Evolutionary conservation across 1,140 invertebrate genomes (phyloP).

Genomic region (Aphaenogaster floridana): DNA sequence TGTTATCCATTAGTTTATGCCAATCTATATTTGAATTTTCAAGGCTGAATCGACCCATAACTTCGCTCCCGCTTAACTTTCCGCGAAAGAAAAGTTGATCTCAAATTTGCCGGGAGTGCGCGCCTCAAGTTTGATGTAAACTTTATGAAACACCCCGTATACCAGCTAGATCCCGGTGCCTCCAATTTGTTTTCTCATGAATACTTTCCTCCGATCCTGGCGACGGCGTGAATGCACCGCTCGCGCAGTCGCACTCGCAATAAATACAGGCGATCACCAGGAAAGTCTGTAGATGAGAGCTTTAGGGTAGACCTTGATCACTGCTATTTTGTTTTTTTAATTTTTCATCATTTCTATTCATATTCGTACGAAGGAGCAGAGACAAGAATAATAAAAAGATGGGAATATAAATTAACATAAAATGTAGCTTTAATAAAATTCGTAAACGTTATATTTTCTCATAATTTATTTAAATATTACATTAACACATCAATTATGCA

Average conservation of each 20-base stretch:
- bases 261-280: conserved; percentile 46
- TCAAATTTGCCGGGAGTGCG: conserved; percentile 12
- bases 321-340: not conserved
- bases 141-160: conserved; percentile 60
- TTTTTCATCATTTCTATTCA: not conserved
- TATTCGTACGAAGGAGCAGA: not conserved
- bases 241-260: conserved; percentile 51
- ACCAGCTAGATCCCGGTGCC: conserved; percentile 31
- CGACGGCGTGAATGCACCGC: conserved; percentile 59
- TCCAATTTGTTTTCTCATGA: conserved; percentile 65
- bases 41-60: conserved; percentile 4
- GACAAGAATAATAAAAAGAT: not conserved
- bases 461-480: not conserved
- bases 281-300: conserved; percentile 40
- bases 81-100: conserved; percentile 13
- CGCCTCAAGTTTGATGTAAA: conserved; percentile 47
- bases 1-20: conserved; percentile 3
- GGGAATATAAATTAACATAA: not conserved
- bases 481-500: not conserved
- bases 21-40: conserved; percentile 6
- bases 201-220: conserved; percentile 64
- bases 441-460: not conserved
- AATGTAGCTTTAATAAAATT: not conserved
- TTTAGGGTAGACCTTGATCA: not conserved
- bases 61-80: conserved; percentile 2